Conservation (phyloP, 2,797 vertebrate species). For the Phalloptychus januarius region DNA sequence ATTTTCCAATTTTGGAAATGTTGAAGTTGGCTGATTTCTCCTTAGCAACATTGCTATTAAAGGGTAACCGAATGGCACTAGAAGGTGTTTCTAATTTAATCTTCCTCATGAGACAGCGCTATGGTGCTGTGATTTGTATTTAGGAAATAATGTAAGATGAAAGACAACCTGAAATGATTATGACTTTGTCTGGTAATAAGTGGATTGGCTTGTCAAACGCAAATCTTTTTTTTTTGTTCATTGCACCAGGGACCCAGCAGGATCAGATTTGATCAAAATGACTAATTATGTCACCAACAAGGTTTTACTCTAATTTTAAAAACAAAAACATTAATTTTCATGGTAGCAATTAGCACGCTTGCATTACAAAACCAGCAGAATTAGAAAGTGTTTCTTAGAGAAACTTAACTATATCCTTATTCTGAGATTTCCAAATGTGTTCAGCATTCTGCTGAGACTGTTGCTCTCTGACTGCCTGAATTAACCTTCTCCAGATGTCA, state of each 20-base stretch:
- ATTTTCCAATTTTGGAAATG: background rate
- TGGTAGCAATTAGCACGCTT: background rate
- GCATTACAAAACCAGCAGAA: background rate
- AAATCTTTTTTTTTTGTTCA: background rate
- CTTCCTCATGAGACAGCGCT: background rate
- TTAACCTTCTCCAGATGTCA: background rate
- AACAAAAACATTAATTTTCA: background rate
- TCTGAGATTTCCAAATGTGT: background rate
- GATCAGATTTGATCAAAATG: background rate
- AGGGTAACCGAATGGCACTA: background rate
- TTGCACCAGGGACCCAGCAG: background rate
- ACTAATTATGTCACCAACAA: background rate
- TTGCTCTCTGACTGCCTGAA: background rate
- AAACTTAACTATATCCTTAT: background rate
- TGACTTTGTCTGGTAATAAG: background rate
- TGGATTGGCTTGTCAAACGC: background rate
- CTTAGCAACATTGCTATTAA: background rate
- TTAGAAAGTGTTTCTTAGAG: background rate
- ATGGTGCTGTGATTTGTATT: background rate
- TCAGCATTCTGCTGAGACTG: background rate
- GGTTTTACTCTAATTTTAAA: background rate
- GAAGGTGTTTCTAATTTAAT: background rate
- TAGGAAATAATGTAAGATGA: background rate
- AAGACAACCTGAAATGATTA: background rate
- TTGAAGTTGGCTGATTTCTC: background rate